These are phyloP conservation scores for Dermatemys mawii DNA, from an alignment of 2,113 vertebrate species.

Conservation along the genomic window DNA sequence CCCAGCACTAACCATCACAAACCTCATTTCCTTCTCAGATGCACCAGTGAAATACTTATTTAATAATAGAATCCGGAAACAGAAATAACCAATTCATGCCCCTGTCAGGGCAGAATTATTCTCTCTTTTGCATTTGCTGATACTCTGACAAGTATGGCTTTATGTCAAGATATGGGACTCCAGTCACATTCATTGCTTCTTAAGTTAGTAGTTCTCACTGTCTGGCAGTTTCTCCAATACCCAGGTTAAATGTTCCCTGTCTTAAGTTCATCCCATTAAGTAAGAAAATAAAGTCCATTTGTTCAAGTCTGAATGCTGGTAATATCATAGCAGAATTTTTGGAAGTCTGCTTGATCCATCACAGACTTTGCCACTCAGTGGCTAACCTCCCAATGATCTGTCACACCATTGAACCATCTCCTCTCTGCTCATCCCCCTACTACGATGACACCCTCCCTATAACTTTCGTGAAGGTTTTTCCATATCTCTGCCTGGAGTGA, in stretches of 20 bases:
- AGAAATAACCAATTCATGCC: not conserved
- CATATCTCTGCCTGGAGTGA: not conserved
- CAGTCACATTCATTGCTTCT: not conserved
- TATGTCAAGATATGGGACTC: rapidly evolving
- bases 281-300: not conserved
- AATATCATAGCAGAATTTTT: not conserved
- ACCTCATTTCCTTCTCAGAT: not conserved
- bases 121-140: not conserved
- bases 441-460: not conserved
- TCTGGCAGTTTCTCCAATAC: not conserved
- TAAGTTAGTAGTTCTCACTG: not conserved
- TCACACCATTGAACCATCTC: not conserved
- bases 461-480: not conserved
- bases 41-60: not conserved
- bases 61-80: not conserved
- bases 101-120: not conserved
- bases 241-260: not conserved
- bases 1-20: not conserved
- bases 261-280: not conserved
- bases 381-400: not conserved
- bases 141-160: not conserved
- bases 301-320: not conserved
- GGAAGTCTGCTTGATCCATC: not conserved
- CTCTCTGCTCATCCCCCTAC: not conserved
- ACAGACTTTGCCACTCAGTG: not conserved